Evolutionary conservation across 2,888 invertebrate species (phyloP).

Genomic region (Argyresthia goedartella): DNA sequence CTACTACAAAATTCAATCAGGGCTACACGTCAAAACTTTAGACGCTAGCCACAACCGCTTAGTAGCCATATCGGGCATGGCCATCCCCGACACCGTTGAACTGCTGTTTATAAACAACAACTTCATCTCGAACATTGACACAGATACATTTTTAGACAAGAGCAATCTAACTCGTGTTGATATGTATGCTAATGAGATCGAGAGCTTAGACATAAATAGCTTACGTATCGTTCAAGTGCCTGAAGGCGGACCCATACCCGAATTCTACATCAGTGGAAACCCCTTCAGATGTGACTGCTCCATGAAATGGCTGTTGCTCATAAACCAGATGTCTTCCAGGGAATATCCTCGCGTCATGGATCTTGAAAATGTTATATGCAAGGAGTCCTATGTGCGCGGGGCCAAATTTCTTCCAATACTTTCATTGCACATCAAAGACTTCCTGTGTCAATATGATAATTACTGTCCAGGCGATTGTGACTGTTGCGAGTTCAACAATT

Average conservation of each 20-base stretch:
- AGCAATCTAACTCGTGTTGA: conserved; percentile 87
- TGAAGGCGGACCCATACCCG: conserved; percentile 80
- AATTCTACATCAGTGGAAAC: conserved; percentile 93
- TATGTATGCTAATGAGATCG: conserved; percentile 89
- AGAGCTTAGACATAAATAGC: conserved; percentile 85
- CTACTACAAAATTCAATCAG: conserved; percentile 87
- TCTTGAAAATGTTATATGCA: conserved; percentile 88
- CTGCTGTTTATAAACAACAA: conserved; percentile 91
- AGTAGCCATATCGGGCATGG: conserved; percentile 81
- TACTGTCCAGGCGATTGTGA: conserved; percentile 93
- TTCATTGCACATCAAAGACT: conserved; percentile 83
- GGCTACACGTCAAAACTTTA: conserved; percentile 83
- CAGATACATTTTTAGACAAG: conserved; percentile 89
- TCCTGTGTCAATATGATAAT: conserved; percentile 89
- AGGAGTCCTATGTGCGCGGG: conserved; percentile 86
- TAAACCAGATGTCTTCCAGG: conserved; percentile 85
- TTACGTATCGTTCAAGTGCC: conserved; percentile 80
- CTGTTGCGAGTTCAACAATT: conserved; percentile 95
- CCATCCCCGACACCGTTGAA: conserved; percentile 90
- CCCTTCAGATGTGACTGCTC: conserved; percentile 95
- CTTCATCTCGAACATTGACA: conserved; percentile 82
- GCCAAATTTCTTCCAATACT: conserved; percentile 83
- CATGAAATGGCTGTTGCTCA: conserved; percentile 94
- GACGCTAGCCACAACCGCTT: conserved; percentile 93
- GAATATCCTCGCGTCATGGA: conserved; percentile 92